Base-by-base conservation (phyloP, 2,797 vertebrate species). In the Anomalospiza imberbis region DNA sequence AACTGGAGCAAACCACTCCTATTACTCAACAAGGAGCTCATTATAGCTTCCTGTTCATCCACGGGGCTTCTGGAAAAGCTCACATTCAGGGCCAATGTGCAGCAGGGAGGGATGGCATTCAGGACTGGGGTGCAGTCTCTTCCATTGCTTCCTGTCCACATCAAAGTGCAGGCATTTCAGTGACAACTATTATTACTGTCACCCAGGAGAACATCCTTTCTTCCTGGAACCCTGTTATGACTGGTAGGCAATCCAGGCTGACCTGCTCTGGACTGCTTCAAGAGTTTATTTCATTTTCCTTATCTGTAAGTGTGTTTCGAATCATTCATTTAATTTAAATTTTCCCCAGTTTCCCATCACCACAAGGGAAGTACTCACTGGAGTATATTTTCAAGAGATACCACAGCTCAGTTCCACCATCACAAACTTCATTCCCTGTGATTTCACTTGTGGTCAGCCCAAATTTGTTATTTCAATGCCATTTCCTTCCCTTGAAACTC, bases 1-100 rank as follows among this genome's bases (percentile, higher is more conserved):
- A 95, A 63, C 22, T 81, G 77, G 87, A 96, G 95, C 84, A 96
- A 95, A 88, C 94, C 85, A 88, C 88, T 90, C 63, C 24, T 32
- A 54, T 70, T 91, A 67, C 80, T 90, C 94, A 93, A 94, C 83
- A n/a, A 79, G 89, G 53, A 86, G 76, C 71, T 95, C 95, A 79
- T 94, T 93, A 90, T 25, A 88, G 50, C 75, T 95, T 92, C 94
- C 63, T 92, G 92, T 80, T 86, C 91, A 62, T 85, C 76, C 75
- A 55, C 9, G 1, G 51, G 75, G 78, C 47, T 93, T 92, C 78
- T 85, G 72, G 68, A 72, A 92, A 88, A 62, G 75, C 80, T 92
- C 65, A 68, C 38, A 68, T 24, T 68, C 68, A 55, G 85, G 51
- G 44, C 7, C 26, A 80, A 48, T 0, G 6, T 80, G 50, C 50